Base-by-base conservation (phyloP, 2,888 invertebrate genomes). In the Morpho achilles region DNA sequence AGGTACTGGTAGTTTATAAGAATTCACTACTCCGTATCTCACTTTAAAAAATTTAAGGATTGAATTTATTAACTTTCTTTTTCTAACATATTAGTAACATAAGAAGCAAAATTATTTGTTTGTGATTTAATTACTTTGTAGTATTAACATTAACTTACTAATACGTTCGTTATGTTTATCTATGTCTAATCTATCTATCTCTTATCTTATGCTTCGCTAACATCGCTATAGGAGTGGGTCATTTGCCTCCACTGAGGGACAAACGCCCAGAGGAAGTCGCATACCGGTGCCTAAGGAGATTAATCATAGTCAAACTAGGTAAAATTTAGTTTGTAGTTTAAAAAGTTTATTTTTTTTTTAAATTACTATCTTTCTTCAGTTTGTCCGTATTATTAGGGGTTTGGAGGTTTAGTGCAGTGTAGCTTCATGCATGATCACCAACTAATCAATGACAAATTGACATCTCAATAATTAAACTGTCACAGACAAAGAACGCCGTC, bases 401-500 rank as follows among this genome's bases (percentile, higher is more conserved):
- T 43, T 65, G 55, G 50, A 61, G 46, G 32, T 61, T 62, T 59
- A 48, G 48, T 61, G 57, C 55, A 45, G 59, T 58, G 47, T 64
- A 64, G 67, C 67, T 69, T 68, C 51, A 50, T 67, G 68, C 66
- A 68, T 67, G 66, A 51, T 53, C 7, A 42, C n/a, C 7, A 1
- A 42, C 5, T 51, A 8, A 8, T 49, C 8, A 16, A 42, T 8
- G 10, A 42, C n/a, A 23, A 42, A 23, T 16, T 16, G 16, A 16
- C 16, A 22, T 48, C 45, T 45, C 9, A 23, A 41, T 32, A 49
- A 41, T 22, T 40, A 48, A 10, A 42, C 8, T 56, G 23, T 44
- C 16, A 41, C 81, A 95, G 95, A 87, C 94, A 94, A 81, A 91
- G 95, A 77, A 95, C 95, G 67, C 95, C 95, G 56, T 95, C 95